phyloP scores from a whole-genome alignment of 2,888 invertebrate genomes.

The Hyles lineata region DNA sequence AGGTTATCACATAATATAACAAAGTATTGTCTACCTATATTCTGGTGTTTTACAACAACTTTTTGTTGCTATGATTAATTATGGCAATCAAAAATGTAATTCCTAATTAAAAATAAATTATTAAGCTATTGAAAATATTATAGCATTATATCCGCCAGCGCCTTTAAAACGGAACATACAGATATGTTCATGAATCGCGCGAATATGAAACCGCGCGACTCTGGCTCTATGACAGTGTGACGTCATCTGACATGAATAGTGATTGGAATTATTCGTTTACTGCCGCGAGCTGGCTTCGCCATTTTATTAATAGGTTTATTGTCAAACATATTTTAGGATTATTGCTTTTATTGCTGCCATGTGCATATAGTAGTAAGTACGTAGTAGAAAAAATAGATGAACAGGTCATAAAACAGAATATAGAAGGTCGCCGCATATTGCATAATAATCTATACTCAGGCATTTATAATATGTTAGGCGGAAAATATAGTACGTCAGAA shows the following conservation, averaged over 20 bases:
- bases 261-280: neutral
- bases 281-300: neutral
- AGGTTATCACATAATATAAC: no score
- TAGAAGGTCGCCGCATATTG: no score
- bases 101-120: neutral
- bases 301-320: neutral
- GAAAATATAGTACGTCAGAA: no score
- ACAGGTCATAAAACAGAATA: no score
- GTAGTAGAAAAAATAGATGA: no score
- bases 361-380: neutral
- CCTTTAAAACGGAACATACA: neutral
- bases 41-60: no score
- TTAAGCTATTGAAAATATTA: neutral
- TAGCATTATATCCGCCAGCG: neutral
- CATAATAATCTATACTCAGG: no score
- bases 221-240: neutral
- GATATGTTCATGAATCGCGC: neutral
- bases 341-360: slow-evolving; percentile 2
- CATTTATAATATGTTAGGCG: no score
- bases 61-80: no score
- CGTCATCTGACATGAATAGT: slow-evolving; percentile 1
- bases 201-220: neutral
- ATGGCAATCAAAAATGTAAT: neutral
- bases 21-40: no score
- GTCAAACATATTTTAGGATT: neutral